Percentiles rank a stretch among this genome's conserved stretches.
These are phyloP conservation scores for Aphaenogaster rudis DNA, from an alignment of 1,140 invertebrate genomes.

Conservation along the genomic window DNA sequence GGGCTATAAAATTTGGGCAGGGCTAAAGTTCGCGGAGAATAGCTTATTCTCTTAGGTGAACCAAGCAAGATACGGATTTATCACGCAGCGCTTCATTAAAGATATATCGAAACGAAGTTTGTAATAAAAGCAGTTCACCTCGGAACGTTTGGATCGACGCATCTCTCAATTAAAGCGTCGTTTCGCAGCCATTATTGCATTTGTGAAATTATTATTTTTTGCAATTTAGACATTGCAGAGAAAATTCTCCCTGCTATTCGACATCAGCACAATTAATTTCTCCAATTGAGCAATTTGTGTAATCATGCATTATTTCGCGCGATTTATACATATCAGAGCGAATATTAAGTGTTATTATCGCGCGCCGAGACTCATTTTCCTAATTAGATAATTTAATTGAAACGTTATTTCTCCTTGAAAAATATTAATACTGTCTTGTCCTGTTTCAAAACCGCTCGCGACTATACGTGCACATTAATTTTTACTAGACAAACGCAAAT, in stretches of 20 bases:
- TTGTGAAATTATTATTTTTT: constrained; percentile 14
- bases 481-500: neutral
- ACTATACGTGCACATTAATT: neutral
- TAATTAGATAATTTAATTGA: constrained; percentile 44
- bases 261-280: constrained; percentile 33
- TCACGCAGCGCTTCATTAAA: neutral
- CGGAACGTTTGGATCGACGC: neutral
- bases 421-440: neutral
- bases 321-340: constrained; percentile 34
- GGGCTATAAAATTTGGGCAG: neutral
- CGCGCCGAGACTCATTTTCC: constrained; percentile 7
- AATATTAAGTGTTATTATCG: constrained; percentile 36
- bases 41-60: neutral
- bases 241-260: constrained; percentile 4
- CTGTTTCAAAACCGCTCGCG: neutral
- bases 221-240: constrained; percentile 13
- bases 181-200: neutral
- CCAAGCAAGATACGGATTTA: constrained; percentile 8
- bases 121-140: constrained; percentile 14
- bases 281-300: neutral
- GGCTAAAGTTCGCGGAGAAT: neutral
- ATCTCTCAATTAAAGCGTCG: neutral
- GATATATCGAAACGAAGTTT: constrained; percentile 19
- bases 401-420: neutral
- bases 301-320: constrained; percentile 2